Evolutionary conservation across 2,797 vertebrate species (phyloP).

Genomic region (Spinus pinus): DNA sequence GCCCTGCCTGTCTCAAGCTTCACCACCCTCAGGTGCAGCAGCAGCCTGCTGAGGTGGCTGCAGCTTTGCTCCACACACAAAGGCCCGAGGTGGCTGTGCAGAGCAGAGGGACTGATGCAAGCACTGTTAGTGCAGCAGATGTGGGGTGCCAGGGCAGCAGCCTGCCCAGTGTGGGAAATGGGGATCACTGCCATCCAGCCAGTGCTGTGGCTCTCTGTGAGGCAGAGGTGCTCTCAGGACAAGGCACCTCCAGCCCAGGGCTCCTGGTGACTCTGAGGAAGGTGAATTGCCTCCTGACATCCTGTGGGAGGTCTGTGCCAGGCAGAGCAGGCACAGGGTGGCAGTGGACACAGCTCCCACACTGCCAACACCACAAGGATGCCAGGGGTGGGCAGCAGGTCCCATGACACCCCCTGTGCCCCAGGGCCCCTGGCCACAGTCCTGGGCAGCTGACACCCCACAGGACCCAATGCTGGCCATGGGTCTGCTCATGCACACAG

Average conservation of each 20-base stretch:
- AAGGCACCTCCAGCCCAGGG: neutral
- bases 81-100: neutral
- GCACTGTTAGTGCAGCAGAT: neutral
- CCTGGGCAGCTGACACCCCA: neutral
- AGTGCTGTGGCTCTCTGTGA: accelerated
- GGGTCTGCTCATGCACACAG: neutral
- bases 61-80: neutral
- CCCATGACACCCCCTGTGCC: neutral
- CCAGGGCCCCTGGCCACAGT: accelerated
- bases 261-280: neutral
- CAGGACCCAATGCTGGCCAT: accelerated
- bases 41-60: neutral
- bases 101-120: accelerated
- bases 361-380: accelerated
- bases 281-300: neutral
- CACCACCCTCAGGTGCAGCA: neutral
- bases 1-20: neutral
- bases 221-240: neutral
- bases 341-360: accelerated
- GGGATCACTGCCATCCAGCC: neutral
- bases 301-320: accelerated
- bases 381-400: neutral
- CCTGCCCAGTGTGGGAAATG: neutral
- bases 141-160: neutral
- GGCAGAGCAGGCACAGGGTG: neutral